Evolutionary conservation across 1,140 invertebrate genomes (phyloP).

Genomic region (Macrocentrus cingulum): DNA sequence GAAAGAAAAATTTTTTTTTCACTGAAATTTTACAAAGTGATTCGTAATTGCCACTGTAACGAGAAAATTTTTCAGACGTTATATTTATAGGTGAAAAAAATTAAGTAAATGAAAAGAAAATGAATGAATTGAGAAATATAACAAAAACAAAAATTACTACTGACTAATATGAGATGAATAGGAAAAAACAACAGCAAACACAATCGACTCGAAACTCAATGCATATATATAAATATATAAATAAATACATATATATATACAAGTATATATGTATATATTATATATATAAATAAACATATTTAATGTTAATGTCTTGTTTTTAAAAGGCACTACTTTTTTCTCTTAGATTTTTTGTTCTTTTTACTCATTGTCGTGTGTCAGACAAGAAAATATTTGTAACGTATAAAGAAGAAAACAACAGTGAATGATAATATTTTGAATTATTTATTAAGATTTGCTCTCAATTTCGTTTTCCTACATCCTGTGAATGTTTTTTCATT

Average conservation of each 20-base stretch:
- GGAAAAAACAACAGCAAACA: slow-evolving; percentile 52
- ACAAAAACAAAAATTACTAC: slow-evolving; percentile 42
- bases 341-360: no score
- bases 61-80: slow-evolving; percentile 6
- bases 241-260: slow-evolving; percentile 55
- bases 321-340: no score
- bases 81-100: slow-evolving; percentile 13
- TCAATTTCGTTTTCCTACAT: no score
- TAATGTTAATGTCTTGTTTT: no score
- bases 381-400: no score
- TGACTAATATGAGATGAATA: slow-evolving; percentile 47
- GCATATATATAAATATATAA: slow-evolving; percentile 52
- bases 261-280: slow-evolving; percentile 43
- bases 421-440: no score
- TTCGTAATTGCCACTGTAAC: neutral
- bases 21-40: slow-evolving; percentile 9
- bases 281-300: no score
- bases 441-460: no score
- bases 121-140: slow-evolving; percentile 16
- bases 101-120: slow-evolving; percentile 1
- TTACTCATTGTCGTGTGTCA: no score
- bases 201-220: slow-evolving; percentile 57
- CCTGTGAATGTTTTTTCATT: no score
- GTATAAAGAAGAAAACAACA: no score
- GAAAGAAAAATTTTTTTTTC: neutral